These are phyloP conservation scores for Corythornis leucogaster DNA, from an alignment of 2,797 vertebrate genomes.

Conservation along the genomic window DNA sequence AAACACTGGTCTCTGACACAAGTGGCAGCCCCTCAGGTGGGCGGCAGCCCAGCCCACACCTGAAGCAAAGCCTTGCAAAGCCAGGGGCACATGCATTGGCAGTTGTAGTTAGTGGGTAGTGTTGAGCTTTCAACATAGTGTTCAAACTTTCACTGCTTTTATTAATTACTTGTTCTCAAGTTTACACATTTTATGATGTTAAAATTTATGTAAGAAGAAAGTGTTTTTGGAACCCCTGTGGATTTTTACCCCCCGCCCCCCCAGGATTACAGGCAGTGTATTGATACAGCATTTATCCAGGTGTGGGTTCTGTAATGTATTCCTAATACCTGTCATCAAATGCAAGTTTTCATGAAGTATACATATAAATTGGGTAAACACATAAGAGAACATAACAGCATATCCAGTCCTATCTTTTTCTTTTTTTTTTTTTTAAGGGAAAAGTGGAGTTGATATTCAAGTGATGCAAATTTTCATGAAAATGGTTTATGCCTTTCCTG, in stretches of 20 bases:
- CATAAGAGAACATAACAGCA: background rate
- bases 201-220: background rate
- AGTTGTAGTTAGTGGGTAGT: background rate
- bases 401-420: background rate
- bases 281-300: background rate
- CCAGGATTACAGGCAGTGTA: background rate
- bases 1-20: background rate
- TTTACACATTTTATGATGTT: constrained; percentile 15
- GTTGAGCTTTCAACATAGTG: background rate
- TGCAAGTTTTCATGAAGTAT: background rate
- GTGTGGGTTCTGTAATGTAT: background rate
- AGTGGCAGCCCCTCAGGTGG: background rate
- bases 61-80: background rate
- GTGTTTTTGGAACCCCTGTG: background rate
- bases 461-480: background rate
- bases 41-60: background rate
- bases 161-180: constrained; percentile 20
- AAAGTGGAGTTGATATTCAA: background rate
- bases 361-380: background rate
- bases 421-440: background rate
- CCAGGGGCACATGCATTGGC: background rate
- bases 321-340: background rate
- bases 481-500: background rate
- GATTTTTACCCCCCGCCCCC: background rate
- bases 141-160: constrained; percentile 32